These are phyloP conservation scores for Melanogrammus aeglefinus DNA, from an alignment of 2,797 vertebrate genomes.

Conservation along the genomic window DNA sequence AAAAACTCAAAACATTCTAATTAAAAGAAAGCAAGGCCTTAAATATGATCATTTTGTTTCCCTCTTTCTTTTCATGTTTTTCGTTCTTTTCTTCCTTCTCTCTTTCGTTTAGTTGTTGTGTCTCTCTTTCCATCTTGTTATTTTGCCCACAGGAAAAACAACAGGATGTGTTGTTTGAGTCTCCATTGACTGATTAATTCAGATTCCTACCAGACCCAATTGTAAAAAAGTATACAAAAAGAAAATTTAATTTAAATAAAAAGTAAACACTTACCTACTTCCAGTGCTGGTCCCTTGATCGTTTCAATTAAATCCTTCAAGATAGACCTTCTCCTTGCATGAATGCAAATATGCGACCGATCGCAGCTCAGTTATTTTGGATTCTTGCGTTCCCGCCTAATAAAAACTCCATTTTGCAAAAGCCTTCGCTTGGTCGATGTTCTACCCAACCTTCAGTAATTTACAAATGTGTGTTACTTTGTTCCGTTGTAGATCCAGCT, in stretches of 20 bases:
- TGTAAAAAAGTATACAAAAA: not conserved
- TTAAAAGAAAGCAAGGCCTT: not conserved
- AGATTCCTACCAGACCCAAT: not conserved
- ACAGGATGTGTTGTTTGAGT: not conserved
- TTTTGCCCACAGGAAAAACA: not conserved
- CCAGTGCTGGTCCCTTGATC: constrained; percentile 36
- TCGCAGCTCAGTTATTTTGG: constrained; percentile 25
- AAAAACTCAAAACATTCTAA: not conserved
- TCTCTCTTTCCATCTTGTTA: not conserved
- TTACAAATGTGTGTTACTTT: constrained; percentile 19
- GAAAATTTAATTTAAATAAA: not conserved
- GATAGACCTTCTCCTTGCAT: constrained; percentile 4
- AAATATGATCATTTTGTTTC: not conserved
- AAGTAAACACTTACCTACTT: constrained; percentile 61
- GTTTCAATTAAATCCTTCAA: constrained; percentile 22
- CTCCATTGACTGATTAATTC: not conserved
- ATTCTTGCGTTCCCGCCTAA: constrained; percentile 30
- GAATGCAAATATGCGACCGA: constrained; percentile 40
- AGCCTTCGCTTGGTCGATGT: constrained; percentile 8
- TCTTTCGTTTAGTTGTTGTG: not conserved
- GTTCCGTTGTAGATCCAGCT: constrained; percentile 26
- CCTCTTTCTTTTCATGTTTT: not conserved
- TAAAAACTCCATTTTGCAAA: constrained; percentile 60
- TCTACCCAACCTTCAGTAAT: constrained; percentile 25
- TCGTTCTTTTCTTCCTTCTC: not conserved